A percentile compares a stretch with the other conserved stretches of the same genome.
phyloP scores from a whole-genome alignment of 2,888 invertebrate species.

The Tubulanus polymorphus region DNA sequence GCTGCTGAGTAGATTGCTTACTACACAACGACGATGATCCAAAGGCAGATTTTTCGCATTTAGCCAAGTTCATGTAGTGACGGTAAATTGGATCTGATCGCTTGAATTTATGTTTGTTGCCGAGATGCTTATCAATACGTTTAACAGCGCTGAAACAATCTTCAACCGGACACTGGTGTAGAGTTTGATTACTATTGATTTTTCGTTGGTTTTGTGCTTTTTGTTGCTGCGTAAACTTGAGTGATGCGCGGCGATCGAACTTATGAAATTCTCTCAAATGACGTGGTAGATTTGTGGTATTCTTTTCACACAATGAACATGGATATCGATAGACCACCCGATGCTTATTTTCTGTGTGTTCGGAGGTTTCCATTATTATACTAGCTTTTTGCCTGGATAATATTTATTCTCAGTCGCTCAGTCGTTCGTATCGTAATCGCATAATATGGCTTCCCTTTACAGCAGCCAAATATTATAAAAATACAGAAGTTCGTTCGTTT shows the following conservation, averaged over 20 bases:
- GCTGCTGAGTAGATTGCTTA: background rate
- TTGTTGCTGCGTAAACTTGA: background rate
- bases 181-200: background rate
- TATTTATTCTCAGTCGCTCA: too few relatives aligned
- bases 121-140: background rate
- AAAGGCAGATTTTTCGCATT: background rate
- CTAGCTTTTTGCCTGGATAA: conserved; percentile 2
- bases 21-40: background rate
- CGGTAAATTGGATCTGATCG: background rate
- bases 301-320: background rate
- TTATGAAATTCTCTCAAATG: background rate
- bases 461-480: too few relatives aligned
- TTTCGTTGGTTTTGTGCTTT: background rate
- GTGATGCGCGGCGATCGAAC: background rate
- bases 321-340: background rate
- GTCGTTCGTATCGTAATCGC: too few relatives aligned
- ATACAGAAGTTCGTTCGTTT: too few relatives aligned
- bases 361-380: conserved; percentile 1
- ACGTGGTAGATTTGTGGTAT: background rate
- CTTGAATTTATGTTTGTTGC: background rate
- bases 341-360: background rate
- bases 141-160: background rate
- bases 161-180: background rate
- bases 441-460: too few relatives aligned
- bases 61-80: background rate